Evolutionary conservation across 1,140 invertebrate species (phyloP), one percentile per base, ranked within the genome.

Genomic region (Drosophila parabipectinata): DNA sequence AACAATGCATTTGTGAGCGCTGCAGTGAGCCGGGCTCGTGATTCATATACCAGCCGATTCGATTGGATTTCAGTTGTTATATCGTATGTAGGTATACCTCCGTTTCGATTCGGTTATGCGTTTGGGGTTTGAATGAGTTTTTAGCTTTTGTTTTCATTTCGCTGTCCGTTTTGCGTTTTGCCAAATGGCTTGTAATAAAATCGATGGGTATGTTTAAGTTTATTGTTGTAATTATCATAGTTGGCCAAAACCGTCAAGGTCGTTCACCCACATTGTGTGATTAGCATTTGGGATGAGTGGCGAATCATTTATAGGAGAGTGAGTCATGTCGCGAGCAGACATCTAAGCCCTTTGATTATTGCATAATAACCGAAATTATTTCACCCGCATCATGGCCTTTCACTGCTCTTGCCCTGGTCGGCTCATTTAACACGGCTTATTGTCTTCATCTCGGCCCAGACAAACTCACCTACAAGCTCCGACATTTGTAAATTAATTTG

Each of bases 181-280:
- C 81, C 78, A 85, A 85, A 85, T 79, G 62, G 61, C 58, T 51
- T 63, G 61, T 63, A 74, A 72, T 60, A 64, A 63, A 79, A 58
- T 59, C 67, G 52, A 71, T 71, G 52, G 58, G 51, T 74, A 55
- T 56, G 68, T 37, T 47, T 37, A 37, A 14, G 41, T 30, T 72
- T 52, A 41, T 61, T 77, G 63, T 50, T 81, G 77, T 72, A 71
- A 77, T 85, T 59, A 87, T 85, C 8, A 69, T 72, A 73, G 57
- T 72, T 75, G 71, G 79, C 66, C 62, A 77, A 41, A 81, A 78
- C 37, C 12, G 8, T 72, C 82, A 87, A 87, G 82, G 82, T 87
- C 82, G 58, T 87, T 87, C 83, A 87, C 82, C 83, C 83, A 88
- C 71, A 78, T 75, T 81, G 48, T 77, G 78, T 77, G 78, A 56